phyloP scores from a whole-genome alignment of 2,113 vertebrate species.

The Physeter macrocephalus region DNA sequence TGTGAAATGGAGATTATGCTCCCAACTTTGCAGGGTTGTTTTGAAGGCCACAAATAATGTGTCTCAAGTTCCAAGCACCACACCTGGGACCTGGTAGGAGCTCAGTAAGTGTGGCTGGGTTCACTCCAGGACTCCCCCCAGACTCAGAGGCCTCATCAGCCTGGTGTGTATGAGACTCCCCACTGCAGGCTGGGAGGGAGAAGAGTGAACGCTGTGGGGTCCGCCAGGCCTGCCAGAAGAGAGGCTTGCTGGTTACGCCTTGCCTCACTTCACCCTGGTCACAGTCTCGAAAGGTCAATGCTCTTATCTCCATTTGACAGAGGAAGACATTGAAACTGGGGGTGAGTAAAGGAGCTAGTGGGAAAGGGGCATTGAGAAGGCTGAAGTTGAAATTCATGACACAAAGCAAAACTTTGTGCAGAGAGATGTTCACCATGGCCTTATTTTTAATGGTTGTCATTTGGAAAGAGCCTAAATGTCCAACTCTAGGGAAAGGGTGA shows the following conservation, averaged over 20 bases:
- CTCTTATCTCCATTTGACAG: neutral
- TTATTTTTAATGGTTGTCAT: neutral
- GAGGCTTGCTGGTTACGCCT: neutral
- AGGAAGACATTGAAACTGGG: neutral
- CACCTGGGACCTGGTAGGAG: neutral
- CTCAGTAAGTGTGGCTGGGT: neutral
- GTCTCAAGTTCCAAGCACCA: neutral
- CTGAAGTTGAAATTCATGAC: neutral
- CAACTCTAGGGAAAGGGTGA: neutral
- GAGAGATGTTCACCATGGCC: neutral
- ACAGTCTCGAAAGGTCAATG: fast-evolving
- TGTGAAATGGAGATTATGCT: neutral
- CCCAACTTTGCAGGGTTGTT: neutral
- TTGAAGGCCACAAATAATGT: neutral
- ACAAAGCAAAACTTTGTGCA: neutral
- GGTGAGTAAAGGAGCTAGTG: neutral
- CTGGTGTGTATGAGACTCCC: neutral
- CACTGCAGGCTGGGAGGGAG: neutral
- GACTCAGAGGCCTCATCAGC: neutral
- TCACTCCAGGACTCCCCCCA: neutral
- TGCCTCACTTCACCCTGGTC: neutral
- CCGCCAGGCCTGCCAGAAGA: neutral
- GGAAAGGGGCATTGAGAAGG: neutral
- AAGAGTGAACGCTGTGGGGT: fast-evolving
- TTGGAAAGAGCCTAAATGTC: neutral